These are phyloP conservation scores for Loxodonta africana DNA, from an alignment of 2,113 vertebrate species.

Conservation along the genomic window DNA sequence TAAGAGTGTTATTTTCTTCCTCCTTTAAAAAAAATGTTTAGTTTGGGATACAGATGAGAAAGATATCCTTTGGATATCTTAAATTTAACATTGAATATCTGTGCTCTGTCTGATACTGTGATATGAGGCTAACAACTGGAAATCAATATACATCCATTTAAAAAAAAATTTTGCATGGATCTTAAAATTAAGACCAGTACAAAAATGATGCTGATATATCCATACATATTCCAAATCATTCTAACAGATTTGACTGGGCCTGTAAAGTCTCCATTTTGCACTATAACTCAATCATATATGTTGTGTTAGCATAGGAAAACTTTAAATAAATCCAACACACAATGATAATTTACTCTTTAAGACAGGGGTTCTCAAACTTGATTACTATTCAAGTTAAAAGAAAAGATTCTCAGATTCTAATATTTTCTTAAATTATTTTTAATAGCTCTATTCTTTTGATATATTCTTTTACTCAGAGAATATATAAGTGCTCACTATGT, in stretches of 20 bases:
- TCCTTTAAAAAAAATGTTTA: not conserved
- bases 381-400: slow-evolving; percentile 15
- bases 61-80: not conserved
- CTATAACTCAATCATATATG: not conserved
- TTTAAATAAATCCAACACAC: not conserved
- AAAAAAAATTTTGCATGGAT: not conserved
- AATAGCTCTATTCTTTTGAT: not conserved
- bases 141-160: not conserved
- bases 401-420: not conserved
- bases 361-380: not conserved
- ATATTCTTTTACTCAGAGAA: not conserved
- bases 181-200: not conserved
- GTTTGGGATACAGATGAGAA: not conserved
- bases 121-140: not conserved
- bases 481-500: slow-evolving; percentile 13
- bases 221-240: slow-evolving; percentile 6
- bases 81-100: not conserved
- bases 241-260: not conserved
- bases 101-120: slow-evolving; percentile 35
- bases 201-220: slow-evolving; percentile 7
- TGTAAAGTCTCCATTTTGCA: not conserved
- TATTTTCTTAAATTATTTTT: not conserved
- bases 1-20: not conserved
- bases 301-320: not conserved
- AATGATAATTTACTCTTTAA: slow-evolving; percentile 25